Evolutionary conservation across 2,888 invertebrate species (phyloP).

Genomic region (Hemaris fuciformis): DNA sequence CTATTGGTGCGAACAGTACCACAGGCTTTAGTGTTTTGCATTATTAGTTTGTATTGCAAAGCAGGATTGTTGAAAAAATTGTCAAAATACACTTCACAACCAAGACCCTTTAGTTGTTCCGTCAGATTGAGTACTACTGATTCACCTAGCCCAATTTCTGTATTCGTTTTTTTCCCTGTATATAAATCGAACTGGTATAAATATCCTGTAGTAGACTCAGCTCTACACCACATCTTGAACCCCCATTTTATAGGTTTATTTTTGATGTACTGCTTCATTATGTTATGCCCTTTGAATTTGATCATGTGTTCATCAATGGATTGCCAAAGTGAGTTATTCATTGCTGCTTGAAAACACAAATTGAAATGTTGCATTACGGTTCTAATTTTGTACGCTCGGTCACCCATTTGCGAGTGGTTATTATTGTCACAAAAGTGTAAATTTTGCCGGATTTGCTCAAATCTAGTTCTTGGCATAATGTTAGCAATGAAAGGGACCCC

Average conservation of each 20-base stretch:
- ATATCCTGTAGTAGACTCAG: conserved; percentile 19
- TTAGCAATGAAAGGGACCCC: conserved; percentile 16
- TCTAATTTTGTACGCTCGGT: background rate
- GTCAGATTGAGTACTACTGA: conserved; percentile 18
- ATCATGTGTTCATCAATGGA: conserved; percentile 19
- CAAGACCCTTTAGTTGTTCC: conserved; percentile 16
- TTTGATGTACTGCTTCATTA: conserved; percentile 15
- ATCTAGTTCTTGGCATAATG: conserved; percentile 20
- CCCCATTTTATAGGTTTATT: conserved; percentile 18
- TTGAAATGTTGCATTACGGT: background rate
- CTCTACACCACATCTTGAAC: conserved; percentile 24
- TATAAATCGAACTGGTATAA: conserved; percentile 25
- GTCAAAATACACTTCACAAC: conserved; percentile 24
- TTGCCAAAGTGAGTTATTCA: conserved; percentile 13
- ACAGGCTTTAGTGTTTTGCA: conserved; percentile 26
- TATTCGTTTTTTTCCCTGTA: conserved; percentile 18
- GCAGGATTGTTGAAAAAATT: conserved; percentile 22
- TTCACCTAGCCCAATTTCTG: conserved; percentile 21
- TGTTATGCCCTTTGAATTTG: conserved; percentile 20
- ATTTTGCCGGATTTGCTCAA: conserved; percentile 21
- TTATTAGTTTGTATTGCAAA: conserved; percentile 18
- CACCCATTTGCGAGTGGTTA: background rate
- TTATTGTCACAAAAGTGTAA: background rate
- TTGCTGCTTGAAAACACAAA: background rate
- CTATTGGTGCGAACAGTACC: conserved; percentile 26